phyloP scores from a whole-genome alignment of 2,113 vertebrate species.

The Trogon surrucura region DNA sequence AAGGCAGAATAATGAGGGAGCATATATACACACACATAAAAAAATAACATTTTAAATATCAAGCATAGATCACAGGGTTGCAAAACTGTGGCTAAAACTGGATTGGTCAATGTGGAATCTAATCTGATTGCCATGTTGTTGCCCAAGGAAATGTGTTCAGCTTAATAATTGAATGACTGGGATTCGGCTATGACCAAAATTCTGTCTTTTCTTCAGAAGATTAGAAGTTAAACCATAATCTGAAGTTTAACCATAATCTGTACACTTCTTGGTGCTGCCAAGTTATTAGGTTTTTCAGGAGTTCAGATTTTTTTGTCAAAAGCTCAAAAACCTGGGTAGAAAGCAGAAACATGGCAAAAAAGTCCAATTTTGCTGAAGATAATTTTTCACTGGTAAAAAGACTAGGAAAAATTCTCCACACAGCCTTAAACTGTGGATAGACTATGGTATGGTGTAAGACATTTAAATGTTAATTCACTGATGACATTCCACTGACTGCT shows the following conservation, averaged over 20 bases:
- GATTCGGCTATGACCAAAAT: neutral
- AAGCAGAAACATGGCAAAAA: neutral
- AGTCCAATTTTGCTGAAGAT: neutral
- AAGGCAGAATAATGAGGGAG: neutral
- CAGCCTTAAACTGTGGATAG: neutral
- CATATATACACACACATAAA: neutral
- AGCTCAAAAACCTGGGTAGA: neutral
- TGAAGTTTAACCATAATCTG: neutral
- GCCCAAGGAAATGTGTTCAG: neutral
- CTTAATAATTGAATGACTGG: neutral
- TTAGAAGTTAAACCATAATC: neutral
- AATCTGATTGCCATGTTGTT: neutral
- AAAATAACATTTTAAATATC: neutral
- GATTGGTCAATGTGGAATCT: neutral
- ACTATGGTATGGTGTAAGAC: neutral
- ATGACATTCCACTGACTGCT: neutral
- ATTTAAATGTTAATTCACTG: neutral
- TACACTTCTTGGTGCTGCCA: neutral
- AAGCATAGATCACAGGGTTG: neutral
- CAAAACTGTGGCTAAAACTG: neutral
- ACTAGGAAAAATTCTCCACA: neutral
- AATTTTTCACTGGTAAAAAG: slow-evolving; percentile 1
- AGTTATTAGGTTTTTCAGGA: neutral
- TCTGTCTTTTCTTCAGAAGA: slow-evolving; percentile 9
- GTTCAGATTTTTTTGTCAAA: neutral